Evolutionary conservation across 1,140 invertebrate genomes (phyloP), one percentile per base, ranked within the genome.

Genomic region (Ceratoteleas bidentatus): DNA sequence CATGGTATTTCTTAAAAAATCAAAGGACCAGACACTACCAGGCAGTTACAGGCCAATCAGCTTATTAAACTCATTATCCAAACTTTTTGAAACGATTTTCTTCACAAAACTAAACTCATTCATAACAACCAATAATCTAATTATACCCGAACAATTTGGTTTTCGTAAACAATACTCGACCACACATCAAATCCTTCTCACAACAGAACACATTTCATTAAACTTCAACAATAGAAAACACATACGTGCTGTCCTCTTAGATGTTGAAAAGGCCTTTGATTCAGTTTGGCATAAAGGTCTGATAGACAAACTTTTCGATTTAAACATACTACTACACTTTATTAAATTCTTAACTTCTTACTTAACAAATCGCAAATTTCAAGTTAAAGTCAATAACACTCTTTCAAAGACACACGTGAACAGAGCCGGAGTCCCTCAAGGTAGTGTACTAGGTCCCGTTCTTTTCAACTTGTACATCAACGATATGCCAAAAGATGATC

Each of bases 201-300:
- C 56, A 0, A 49, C 40, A 8, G 32, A 69, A 38, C n/a, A 49
- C 24, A 50, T 58, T 2, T 50, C 45, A 6, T 14, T 58, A 3
- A 34, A 57, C 11, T 74, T 47, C 15, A 64, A 74, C 13, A n/a
- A 16, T 2, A 74, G 57, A 10, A 38, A 56, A 56, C 45, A 57
- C 11, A 64, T 50, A 3, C 58, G 50, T 0, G 57, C 57, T 0
- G 47, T 72, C 11, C 47, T 72, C 9, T 14, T 72, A 5, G 38
- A 60, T n/a, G 36, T 62, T 0, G 69, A 62, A 36, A 62, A 73
- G 9, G 58, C 69, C 5, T 73, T 73, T 24, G 58, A 73, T 14
- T 34, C 9, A 32, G 49, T 47, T 0, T 72, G 68, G 49, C 47
- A 61, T 15, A 3, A 54, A 10, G 47, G 36, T 0, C n/a, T 72